phyloP scores from a whole-genome alignment of 2,113 vertebrate genomes.

The Rhipidura dahli region DNA sequence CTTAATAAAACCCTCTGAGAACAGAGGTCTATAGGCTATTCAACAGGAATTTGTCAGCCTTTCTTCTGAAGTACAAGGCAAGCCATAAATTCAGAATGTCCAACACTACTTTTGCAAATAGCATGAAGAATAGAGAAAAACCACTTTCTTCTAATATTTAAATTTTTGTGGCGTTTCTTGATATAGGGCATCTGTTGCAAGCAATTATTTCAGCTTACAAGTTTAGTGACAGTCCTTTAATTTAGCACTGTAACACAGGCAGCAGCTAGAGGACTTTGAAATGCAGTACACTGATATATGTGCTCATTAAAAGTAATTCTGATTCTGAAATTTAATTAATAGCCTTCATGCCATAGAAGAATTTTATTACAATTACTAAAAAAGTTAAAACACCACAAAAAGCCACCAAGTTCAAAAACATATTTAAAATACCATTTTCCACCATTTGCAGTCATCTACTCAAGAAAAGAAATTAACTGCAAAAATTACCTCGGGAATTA shows the following conservation, averaged over 20 bases:
- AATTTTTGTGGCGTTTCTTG: not conserved
- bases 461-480: not conserved
- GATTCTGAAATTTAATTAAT: not conserved
- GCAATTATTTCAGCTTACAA: not conserved
- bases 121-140: not conserved
- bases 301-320: not conserved
- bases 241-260: not conserved
- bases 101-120: not conserved
- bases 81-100: not conserved
- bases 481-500: not conserved
- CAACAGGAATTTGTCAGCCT: not conserved
- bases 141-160: not conserved
- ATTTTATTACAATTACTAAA: not conserved
- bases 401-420: rapidly evolving
- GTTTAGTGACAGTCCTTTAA: not conserved
- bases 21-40: not conserved
- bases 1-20: not conserved
- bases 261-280: not conserved
- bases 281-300: not conserved
- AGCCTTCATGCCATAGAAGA: not conserved
- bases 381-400: not conserved
- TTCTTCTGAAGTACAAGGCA: not conserved
- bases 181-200: not conserved
- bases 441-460: not conserved
- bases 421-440: not conserved